Percentiles rank a stretch among this genome's conserved stretches.
Conservation (phyloP, 2,113 vertebrate species). For the Synchiropus splendidus region DNA sequence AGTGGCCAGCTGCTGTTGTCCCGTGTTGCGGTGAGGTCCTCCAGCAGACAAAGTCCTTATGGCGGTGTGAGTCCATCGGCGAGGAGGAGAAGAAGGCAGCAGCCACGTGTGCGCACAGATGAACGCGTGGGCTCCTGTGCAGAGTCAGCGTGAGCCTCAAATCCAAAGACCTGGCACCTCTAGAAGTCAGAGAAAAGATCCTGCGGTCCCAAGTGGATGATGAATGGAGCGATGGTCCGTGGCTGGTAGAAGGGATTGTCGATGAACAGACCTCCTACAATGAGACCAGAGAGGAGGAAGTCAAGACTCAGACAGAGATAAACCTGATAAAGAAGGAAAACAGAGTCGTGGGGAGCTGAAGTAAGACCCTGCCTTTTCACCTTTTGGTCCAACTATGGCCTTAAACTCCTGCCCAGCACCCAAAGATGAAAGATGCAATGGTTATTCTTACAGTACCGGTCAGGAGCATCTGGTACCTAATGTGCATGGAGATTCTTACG, state of each 20-base stretch:
- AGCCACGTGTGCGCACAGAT: constrained; percentile 5
- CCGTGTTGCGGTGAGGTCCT: neutral
- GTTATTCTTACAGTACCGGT: too few species aligned
- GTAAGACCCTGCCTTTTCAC: too few species aligned
- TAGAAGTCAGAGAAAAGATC: constrained; percentile 99
- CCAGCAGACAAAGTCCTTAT: neutral
- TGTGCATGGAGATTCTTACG: too few species aligned
- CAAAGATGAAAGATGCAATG: too few species aligned
- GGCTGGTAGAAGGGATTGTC: constrained; percentile 99
- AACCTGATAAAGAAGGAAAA: too few species aligned
- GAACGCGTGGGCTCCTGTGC: constrained; percentile 4
- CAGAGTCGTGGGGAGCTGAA: too few species aligned
- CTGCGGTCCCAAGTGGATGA: constrained; percentile 98
- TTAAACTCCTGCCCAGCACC: too few species aligned
- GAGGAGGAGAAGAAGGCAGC: constrained; percentile 2
- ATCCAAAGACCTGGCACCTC: constrained; percentile 76
- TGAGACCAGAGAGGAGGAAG: constrained; percentile 53
- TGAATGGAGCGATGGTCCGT: constrained; percentile 94
- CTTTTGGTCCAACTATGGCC: too few species aligned
- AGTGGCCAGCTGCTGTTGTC: constrained; percentile 9
- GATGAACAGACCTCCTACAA: constrained; percentile 99
- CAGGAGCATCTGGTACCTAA: too few species aligned
- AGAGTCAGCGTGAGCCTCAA: neutral
- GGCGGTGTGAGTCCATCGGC: neutral
- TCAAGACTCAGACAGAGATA: neutral